Conservation (phyloP, 92 coral and sea anemone genomes). For the Heliopora coerulea region DNA sequence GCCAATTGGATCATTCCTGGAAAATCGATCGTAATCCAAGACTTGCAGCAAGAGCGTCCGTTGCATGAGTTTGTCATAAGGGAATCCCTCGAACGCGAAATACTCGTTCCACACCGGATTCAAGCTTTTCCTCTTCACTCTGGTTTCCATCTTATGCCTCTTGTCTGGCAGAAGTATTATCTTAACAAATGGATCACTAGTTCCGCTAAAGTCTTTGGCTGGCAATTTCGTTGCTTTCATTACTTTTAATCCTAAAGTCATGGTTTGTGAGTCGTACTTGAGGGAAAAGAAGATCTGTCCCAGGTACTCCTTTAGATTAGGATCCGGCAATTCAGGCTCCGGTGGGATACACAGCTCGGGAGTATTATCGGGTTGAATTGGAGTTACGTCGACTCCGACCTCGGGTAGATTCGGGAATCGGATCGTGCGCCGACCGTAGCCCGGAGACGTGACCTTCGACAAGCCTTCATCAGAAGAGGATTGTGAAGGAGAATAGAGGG, state of each 20-base stretch:
- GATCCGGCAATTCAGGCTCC: constrained; percentile 70
- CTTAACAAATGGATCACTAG: constrained; percentile 96
- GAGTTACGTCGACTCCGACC: constrained; percentile 66
- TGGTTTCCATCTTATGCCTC: constrained; percentile 85
- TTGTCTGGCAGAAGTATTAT: constrained; percentile 91
- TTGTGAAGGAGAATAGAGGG: too few species aligned
- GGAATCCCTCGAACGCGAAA: constrained; percentile 89
- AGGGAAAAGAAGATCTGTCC: constrained; percentile 87
- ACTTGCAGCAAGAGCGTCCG: constrained; percentile 88
- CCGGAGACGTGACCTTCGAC: constrained; percentile 59
- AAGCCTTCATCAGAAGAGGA: constrained; percentile 55
- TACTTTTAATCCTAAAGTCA: constrained; percentile 75
- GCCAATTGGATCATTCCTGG: constrained; percentile 96
- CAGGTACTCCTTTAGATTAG: constrained; percentile 63
- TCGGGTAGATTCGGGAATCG: constrained; percentile 81
- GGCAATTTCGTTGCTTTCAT: constrained; percentile 84
- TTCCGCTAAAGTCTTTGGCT: constrained; percentile 97
- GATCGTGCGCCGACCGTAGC: constrained; percentile 58
- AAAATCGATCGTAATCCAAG: constrained; percentile 92
- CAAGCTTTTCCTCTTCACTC: constrained; percentile 85
- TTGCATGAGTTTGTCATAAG: constrained; percentile 80
- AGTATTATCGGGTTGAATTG: constrained; percentile 73
- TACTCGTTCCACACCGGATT: constrained; percentile 98
- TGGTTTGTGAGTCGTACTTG: constrained; percentile 73
- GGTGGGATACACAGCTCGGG: constrained; percentile 65